Conservation (phyloP, 2,797 vertebrate species). For the Rhinatrema bivittatum region DNA sequence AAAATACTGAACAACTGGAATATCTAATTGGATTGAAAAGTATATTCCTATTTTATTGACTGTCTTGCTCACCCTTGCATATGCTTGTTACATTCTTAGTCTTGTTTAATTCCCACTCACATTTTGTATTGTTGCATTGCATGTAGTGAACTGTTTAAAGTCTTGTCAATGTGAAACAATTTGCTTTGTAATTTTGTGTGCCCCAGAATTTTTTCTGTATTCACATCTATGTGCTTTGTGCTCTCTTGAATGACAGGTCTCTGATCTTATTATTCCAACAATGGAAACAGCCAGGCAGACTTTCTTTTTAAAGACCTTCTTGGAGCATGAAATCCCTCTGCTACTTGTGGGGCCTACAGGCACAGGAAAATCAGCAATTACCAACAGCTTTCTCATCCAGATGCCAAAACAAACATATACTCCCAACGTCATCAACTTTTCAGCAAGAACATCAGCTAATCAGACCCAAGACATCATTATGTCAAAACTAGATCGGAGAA, state of each 20-base stretch:
- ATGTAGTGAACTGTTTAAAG: too few species aligned
- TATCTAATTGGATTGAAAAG: too few species aligned
- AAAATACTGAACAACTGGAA: too few species aligned
- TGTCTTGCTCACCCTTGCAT: too few species aligned
- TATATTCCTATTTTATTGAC: too few species aligned
- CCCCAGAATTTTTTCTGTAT: background rate
- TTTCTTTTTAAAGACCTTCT: conserved; percentile 78
- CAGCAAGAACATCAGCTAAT: conserved; percentile 82
- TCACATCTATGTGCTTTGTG: background rate
- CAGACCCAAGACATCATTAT: conserved; percentile 91
- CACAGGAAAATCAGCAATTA: conserved; percentile 86
- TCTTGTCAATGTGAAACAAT: too few species aligned
- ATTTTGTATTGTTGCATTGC: too few species aligned
- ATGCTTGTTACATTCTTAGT: too few species aligned
- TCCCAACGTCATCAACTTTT: conserved; percentile 85
- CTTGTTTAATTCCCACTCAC: too few species aligned
- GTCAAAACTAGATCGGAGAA: conserved; percentile 80
- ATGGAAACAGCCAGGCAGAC: conserved; percentile 79
- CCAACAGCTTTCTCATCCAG: conserved; percentile 73
- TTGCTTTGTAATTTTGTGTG: background rate
- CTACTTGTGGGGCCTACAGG: conserved; percentile 88
- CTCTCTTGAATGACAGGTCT: conserved; percentile 55
- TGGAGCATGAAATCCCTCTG: conserved; percentile 69
- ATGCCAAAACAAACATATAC: conserved; percentile 73
- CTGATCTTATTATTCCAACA: conserved; percentile 86